Evolutionary conservation across 92 coral and sea anemone genomes (phyloP).

Genomic region (Porites divaricata): DNA sequence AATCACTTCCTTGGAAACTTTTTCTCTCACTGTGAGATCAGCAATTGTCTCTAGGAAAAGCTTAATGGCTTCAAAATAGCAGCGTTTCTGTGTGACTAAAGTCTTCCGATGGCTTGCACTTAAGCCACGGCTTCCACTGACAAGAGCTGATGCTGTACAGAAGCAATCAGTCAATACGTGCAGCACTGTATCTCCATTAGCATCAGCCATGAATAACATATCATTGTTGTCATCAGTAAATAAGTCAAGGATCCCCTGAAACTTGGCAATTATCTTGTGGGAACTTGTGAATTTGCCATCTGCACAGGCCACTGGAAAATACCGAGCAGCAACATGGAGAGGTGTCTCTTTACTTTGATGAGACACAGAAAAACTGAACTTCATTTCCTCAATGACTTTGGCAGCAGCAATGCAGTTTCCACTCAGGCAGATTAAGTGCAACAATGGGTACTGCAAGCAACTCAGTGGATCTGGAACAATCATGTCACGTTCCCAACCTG

Average conservation of each 20-base stretch:
- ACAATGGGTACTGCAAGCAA: constrained; percentile 23
- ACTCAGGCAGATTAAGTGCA: constrained; percentile 28
- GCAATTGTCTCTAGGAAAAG: background rate
- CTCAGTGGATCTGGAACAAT: constrained; percentile 44
- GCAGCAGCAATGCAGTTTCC: constrained; percentile 17
- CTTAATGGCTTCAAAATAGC: constrained; percentile 14
- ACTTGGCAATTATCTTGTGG: background rate
- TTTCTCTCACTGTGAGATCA: background rate
- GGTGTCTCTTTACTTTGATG: constrained; percentile 26
- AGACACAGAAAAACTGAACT: constrained; percentile 8
- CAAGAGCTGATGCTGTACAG: background rate
- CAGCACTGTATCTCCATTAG: constrained; percentile 29
- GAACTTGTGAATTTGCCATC: background rate
- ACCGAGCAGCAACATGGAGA: constrained; percentile 31
- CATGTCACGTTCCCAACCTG: constrained; percentile 31
- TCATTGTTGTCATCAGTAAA: background rate
- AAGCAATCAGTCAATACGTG: constrained; percentile 13
- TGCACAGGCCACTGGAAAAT: constrained; percentile 16
- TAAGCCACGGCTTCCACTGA: background rate
- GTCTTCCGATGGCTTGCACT: background rate
- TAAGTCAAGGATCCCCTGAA: constrained; percentile 14
- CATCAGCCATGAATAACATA: constrained; percentile 17
- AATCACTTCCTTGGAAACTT: constrained; percentile 11
- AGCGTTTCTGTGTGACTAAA: background rate
- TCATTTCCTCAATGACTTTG: background rate